Conservation (phyloP, 1,140 invertebrate genomes). For the Diorhabda elongata region DNA sequence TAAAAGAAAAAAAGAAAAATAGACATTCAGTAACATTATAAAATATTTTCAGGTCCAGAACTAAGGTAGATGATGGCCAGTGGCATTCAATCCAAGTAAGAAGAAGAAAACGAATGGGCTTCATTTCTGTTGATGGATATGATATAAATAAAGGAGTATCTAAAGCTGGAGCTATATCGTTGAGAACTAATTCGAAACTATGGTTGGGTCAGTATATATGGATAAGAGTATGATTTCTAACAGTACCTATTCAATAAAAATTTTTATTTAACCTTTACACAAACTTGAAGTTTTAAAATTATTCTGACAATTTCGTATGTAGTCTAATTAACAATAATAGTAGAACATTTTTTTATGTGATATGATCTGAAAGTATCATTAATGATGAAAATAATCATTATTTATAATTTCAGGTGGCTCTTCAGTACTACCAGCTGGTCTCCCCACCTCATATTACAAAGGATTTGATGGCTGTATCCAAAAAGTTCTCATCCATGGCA, state of each 20-base stretch:
- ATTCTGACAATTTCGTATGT: no score
- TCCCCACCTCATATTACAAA: slow-evolving; percentile 45
- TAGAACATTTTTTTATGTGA: no score
- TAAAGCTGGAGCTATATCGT: slow-evolving; percentile 59
- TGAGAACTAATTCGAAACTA: slow-evolving; percentile 69
- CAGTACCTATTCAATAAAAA: no score
- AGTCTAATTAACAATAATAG: no score
- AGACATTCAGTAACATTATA: no score
- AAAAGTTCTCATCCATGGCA: slow-evolving; percentile 40
- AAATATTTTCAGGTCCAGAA: slow-evolving; percentile 49
- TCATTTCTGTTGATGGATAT: slow-evolving; percentile 65
- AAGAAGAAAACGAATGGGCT: slow-evolving; percentile 63
- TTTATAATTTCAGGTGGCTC: slow-evolving; percentile 34
- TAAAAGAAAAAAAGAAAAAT: no score
- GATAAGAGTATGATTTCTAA: no score
- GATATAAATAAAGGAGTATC: slow-evolving; percentile 59
- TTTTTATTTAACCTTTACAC: no score
- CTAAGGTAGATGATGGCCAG: slow-evolving; percentile 62
- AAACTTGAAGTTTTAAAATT: no score
- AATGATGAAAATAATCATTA: no score
- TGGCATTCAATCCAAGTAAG: slow-evolving; percentile 68
- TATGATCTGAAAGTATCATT: no score
- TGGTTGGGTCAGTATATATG: slow-evolving; percentile 62
- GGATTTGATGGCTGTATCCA: slow-evolving; percentile 46
- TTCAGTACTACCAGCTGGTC: slow-evolving; percentile 37